A percentile compares a stretch with the other conserved stretches of the same genome.
phyloP scores from a whole-genome alignment of 2,888 invertebrate genomes.

The Glaucopsyche alexis region DNA sequence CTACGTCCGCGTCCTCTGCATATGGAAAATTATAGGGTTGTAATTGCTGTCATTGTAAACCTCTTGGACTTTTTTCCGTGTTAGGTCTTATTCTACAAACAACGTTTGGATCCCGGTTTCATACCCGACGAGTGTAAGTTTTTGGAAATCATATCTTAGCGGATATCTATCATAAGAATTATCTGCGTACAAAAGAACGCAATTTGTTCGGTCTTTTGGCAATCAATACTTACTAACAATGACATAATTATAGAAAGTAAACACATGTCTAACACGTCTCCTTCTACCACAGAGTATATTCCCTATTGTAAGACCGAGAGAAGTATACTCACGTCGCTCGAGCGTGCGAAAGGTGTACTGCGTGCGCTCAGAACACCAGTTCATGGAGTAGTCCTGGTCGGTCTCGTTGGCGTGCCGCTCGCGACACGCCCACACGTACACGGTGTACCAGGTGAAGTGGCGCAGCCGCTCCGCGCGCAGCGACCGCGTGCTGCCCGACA shows the following conservation, averaged over 20 bases:
- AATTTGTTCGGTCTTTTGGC: too few relatives aligned
- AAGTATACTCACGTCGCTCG: slow-evolving; percentile 52
- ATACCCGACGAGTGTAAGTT: too few relatives aligned
- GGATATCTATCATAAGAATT: too few relatives aligned
- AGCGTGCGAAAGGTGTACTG: slow-evolving; percentile 64
- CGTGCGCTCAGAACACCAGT: slow-evolving; percentile 74
- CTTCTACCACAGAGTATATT: neutral
- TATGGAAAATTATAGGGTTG: slow-evolving; percentile 24
- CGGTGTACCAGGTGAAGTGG: slow-evolving; percentile 89
- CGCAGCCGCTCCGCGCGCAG: slow-evolving; percentile 75
- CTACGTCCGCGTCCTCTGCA: slow-evolving; percentile 84
- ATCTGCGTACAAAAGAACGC: too few relatives aligned
- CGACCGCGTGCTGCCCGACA: slow-evolving; percentile 70
- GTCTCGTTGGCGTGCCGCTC: slow-evolving; percentile 78
- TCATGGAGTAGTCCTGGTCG: slow-evolving; percentile 54
- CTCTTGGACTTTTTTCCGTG: too few relatives aligned
- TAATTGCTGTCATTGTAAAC: neutral
- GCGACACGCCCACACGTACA: slow-evolving; percentile 89
- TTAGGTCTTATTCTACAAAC: too few relatives aligned
- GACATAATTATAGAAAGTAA: too few relatives aligned
- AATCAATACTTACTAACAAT: too few relatives aligned
- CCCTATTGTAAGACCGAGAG: neutral
- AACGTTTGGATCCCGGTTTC: too few relatives aligned
- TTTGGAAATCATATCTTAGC: too few relatives aligned
- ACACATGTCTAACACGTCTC: neutral